Conservation (phyloP, 2,113 vertebrate species). For the Speoplatyrhinus poulsoni region DNA sequence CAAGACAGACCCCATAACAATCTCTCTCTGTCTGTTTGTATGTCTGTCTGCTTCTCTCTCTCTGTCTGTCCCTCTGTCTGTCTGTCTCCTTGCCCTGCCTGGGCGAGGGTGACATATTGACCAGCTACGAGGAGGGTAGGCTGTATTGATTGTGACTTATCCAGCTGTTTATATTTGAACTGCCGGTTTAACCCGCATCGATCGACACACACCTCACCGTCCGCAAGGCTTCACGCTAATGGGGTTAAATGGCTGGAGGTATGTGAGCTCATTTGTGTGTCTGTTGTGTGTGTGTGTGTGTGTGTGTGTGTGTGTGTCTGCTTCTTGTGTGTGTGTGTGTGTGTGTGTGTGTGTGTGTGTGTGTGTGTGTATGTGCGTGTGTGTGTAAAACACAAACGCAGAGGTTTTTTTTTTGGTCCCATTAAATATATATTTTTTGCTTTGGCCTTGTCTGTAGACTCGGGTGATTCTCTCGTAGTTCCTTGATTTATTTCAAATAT, state of each 20-base stretch:
- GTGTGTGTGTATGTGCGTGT: neutral
- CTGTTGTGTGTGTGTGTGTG: too few relatives aligned
- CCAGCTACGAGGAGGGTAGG: slow-evolving; percentile 72
- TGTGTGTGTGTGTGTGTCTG: slow-evolving; percentile 1
- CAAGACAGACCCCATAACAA: neutral
- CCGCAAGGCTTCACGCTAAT: slow-evolving; percentile 75
- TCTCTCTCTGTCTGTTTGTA: neutral
- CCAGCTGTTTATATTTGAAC: slow-evolving; percentile 84
- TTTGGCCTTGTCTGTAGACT: neutral
- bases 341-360: neutral
- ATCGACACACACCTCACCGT: slow-evolving; percentile 71
- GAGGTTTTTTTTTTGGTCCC: too few relatives aligned
- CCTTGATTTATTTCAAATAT: neutral
- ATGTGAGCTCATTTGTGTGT: slow-evolving; percentile 11
- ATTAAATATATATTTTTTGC: neutral
- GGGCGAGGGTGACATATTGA: slow-evolving; percentile 75
- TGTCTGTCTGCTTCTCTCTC: neutral
- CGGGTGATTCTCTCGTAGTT: neutral
- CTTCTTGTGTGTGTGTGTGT: neutral
- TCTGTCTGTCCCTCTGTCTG: neutral
- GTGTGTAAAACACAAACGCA: slow-evolving; percentile 17
- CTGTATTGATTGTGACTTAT: slow-evolving; percentile 82
- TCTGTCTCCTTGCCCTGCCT: slow-evolving; percentile 16
- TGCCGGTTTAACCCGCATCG: slow-evolving; percentile 79
- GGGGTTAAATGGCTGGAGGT: slow-evolving; percentile 62